Evolutionary conservation across 2,888 invertebrate species (phyloP).

Genomic region (Melanophora roralis): DNA sequence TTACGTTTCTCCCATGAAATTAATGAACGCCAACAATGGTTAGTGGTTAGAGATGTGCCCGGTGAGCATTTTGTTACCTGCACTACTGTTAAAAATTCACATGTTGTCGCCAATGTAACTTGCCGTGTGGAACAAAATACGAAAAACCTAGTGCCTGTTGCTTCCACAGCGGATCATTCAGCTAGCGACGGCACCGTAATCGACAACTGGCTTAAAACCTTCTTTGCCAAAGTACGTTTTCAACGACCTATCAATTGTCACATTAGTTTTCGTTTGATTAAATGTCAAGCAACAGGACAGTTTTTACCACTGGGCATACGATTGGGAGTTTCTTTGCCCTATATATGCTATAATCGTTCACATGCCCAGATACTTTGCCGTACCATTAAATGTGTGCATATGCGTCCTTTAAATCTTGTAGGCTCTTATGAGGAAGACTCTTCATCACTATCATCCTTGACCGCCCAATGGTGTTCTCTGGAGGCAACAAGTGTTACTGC

Average conservation of each 20-base stretch:
- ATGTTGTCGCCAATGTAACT: constrained; percentile 88
- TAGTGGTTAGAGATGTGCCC: constrained; percentile 86
- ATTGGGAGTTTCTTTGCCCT: constrained; percentile 88
- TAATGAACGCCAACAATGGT: constrained; percentile 86
- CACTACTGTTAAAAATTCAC: constrained; percentile 87
- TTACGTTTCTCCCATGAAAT: constrained; percentile 81
- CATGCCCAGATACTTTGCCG: constrained; percentile 81
- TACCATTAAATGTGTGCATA: constrained; percentile 80
- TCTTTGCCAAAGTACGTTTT: constrained; percentile 82
- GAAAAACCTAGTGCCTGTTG: constrained; percentile 82
- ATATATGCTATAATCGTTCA: constrained; percentile 81
- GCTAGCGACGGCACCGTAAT: constrained; percentile 80
- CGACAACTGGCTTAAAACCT: constrained; percentile 84
- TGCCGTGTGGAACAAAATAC: constrained; percentile 84
- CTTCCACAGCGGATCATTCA: constrained; percentile 76
- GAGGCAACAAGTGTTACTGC: constrained; percentile 77
- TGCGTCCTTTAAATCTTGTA: constrained; percentile 79
- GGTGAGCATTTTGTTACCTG: constrained; percentile 89
- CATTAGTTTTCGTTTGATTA: constrained; percentile 86
- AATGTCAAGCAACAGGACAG: constrained; percentile 79
- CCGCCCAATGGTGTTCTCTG: constrained; percentile 79
- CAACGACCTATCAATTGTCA: constrained; percentile 86
- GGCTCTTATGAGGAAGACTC: constrained; percentile 66
- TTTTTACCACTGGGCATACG: constrained; percentile 83
- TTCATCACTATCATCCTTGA: constrained; percentile 59